phyloP scores from a whole-genome alignment of 2,888 invertebrate genomes.

The Cephus pygmeus region DNA sequence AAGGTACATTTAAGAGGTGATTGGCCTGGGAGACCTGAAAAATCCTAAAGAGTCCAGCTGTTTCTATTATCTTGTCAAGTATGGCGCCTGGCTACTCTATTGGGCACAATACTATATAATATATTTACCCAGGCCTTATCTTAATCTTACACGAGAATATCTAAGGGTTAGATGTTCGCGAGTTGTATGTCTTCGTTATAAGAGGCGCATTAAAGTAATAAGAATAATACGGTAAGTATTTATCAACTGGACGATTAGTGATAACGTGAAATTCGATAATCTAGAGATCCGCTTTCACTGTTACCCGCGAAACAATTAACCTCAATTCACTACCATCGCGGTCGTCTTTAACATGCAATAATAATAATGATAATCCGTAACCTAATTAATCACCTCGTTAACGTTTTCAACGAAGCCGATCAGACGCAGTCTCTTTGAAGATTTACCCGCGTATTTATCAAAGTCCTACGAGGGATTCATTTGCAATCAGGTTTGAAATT shows the following conservation, averaged over 20 bases:
- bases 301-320: not conserved
- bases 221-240: constrained; percentile 20
- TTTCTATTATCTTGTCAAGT: not conserved
- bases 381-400: not conserved
- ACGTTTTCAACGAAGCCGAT: not conserved
- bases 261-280: not conserved
- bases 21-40: not conserved
- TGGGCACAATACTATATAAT: not conserved
- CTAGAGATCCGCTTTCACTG: not conserved
- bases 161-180: constrained; percentile 19
- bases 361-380: not conserved
- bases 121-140: constrained; percentile 4
- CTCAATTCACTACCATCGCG: not conserved
- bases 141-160: constrained; percentile 17
- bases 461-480: not conserved
- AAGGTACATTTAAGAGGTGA: not conserved
- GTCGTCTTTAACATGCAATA: not conserved
- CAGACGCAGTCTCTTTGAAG: not conserved
- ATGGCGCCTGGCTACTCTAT: not conserved
- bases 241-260: constrained; percentile 15
- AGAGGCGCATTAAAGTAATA: constrained; percentile 17
- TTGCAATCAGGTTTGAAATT: not conserved
- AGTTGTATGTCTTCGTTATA: constrained; percentile 19
- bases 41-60: not conserved
- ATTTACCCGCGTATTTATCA: not conserved